Percentiles rank a stretch among this genome's conserved stretches.
Evolutionary conservation across 2,888 invertebrate species (phyloP).

Genomic region (Julus scanicus): DNA sequence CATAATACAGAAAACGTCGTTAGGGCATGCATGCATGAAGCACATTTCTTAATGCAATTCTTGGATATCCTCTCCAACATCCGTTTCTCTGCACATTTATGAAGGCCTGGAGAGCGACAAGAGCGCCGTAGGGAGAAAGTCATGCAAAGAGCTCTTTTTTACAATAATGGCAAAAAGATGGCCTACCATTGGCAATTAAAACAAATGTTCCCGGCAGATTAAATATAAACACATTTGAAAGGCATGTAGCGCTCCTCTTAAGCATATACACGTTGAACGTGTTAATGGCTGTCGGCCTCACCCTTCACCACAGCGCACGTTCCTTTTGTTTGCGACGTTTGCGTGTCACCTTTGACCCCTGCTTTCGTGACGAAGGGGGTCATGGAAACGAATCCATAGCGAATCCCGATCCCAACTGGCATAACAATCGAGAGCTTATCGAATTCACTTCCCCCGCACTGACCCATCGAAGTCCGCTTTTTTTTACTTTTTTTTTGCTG

Average conservation of each 20-base stretch:
- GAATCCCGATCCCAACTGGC: background rate
- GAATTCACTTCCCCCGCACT: background rate
- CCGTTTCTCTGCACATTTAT: background rate
- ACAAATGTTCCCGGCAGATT: background rate
- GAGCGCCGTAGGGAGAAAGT: background rate
- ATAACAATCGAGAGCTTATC: slow-evolving; percentile 7
- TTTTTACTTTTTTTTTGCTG: no score
- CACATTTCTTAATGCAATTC: background rate
- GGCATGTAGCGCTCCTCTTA: background rate
- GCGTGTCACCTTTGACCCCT: background rate
- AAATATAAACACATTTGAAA: slow-evolving; percentile 8
- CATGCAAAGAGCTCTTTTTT: background rate
- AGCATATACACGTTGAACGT: background rate
- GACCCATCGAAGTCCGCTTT: background rate
- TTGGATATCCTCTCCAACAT: background rate
- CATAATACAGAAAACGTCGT: background rate
- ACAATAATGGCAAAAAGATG: background rate
- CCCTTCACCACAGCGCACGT: background rate
- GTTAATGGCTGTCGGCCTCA: slow-evolving; percentile 6
- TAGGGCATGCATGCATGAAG: slow-evolving; percentile 20
- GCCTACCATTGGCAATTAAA: slow-evolving; percentile 19
- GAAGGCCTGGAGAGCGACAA: background rate
- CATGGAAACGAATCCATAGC: slow-evolving; percentile 1
- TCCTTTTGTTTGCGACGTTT: background rate
- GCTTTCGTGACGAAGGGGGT: background rate